Evolutionary conservation across 2,797 vertebrate genomes (phyloP).

Genomic region (Anabas testudineus): DNA sequence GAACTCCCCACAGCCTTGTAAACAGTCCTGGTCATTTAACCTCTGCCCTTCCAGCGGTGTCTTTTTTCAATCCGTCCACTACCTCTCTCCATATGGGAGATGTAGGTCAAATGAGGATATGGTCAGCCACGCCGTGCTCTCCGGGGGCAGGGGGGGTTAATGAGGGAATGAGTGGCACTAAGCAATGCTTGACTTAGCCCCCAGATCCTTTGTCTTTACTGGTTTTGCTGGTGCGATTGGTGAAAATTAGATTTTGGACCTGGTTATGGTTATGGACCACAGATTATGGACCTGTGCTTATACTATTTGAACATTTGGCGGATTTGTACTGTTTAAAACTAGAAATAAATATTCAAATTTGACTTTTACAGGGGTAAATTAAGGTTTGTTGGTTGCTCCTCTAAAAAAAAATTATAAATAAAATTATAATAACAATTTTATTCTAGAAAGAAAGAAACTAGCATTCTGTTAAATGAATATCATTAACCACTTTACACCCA

Average conservation of each 20-base stretch:
- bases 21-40: constrained; percentile 85
- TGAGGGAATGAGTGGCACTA: constrained; percentile 65
- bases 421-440: too few relatives aligned
- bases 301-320: not conserved
- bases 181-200: constrained; percentile 35
- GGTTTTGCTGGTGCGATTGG: constrained; percentile 11
- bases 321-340: not conserved
- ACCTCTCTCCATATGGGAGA: constrained; percentile 68
- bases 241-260: not conserved
- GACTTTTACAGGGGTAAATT: not conserved
- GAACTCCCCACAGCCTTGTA: constrained; percentile 70
- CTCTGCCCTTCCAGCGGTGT: constrained; percentile 72
- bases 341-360: not conserved
- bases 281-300: not conserved
- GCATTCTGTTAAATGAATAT: constrained; percentile 17
- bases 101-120: constrained; percentile 74
- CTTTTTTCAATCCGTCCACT: constrained; percentile 52
- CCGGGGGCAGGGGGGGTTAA: constrained; percentile 47
- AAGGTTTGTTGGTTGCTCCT: not conserved
- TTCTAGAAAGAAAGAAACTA: not conserved
- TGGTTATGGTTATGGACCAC: too few relatives aligned
- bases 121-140: constrained; percentile 61
- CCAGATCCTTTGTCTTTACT: constrained; percentile 19
- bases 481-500: constrained; percentile 18
- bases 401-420: too few relatives aligned